A percentile compares a stretch with the other conserved stretches of the same genome.
These are phyloP conservation scores for Carabus problematicus DNA, from an alignment of 2,888 invertebrate species.

Conservation along the genomic window DNA sequence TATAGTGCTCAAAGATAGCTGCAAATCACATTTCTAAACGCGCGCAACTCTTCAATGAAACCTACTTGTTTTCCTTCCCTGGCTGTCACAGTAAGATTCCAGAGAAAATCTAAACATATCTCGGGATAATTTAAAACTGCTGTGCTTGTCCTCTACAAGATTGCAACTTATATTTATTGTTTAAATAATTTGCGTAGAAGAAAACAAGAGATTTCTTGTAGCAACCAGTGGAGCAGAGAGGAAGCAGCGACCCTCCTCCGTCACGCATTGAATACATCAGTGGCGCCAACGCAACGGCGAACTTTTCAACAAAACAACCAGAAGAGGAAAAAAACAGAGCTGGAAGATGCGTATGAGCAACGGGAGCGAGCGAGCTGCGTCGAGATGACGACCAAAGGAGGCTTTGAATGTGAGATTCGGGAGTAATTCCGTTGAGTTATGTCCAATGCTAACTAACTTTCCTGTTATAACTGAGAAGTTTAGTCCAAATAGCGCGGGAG, in stretches of 20 bases:
- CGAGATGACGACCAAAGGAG: neutral
- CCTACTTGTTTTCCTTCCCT: too few relatives aligned
- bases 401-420: slow-evolving; percentile 31
- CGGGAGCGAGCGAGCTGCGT: slow-evolving; percentile 13
- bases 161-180: too few relatives aligned
- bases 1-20: too few relatives aligned
- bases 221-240: slow-evolving; percentile 5
- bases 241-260: neutral
- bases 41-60: too few relatives aligned
- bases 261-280: slow-evolving; percentile 24
- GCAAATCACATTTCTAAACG: too few relatives aligned
- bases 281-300: slow-evolving; percentile 32
- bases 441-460: slow-evolving; percentile 38
- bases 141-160: too few relatives aligned
- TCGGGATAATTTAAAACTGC: too few relatives aligned
- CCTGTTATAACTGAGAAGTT: slow-evolving; percentile 29
- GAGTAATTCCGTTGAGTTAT: slow-evolving; percentile 37
- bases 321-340: slow-evolving; percentile 12
- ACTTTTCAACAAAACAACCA: slow-evolving; percentile 34
- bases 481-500: slow-evolving; percentile 31
- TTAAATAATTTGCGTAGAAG: too few relatives aligned
- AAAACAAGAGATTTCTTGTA: slow-evolving; percentile 5
- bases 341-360: neutral
- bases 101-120: too few relatives aligned
- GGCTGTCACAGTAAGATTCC: too few relatives aligned